These are phyloP conservation scores for Ectropis crepuscularia DNA, from an alignment of 2,888 invertebrate genomes.

Conservation along the genomic window DNA sequence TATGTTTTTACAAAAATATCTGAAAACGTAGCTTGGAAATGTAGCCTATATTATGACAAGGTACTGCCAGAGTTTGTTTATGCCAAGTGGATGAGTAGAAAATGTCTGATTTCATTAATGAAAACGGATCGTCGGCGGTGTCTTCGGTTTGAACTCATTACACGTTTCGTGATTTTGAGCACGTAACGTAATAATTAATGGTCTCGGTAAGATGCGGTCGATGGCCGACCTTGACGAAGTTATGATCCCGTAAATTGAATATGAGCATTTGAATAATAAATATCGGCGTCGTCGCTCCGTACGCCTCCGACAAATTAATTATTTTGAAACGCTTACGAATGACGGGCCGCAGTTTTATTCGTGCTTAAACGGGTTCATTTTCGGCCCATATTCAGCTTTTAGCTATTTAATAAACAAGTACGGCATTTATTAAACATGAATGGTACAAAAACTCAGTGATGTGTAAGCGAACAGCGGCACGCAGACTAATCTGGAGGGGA, in stretches of 20 bases:
- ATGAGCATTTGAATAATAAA: slow-evolving; percentile 60
- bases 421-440: slow-evolving; percentile 34
- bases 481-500: slow-evolving; percentile 52
- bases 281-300: slow-evolving; percentile 46
- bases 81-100: neutral
- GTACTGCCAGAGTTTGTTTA: neutral
- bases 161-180: slow-evolving; percentile 35
- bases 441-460: slow-evolving; percentile 39
- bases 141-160: slow-evolving; percentile 26
- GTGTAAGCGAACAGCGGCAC: slow-evolving; percentile 38
- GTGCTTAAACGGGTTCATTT: slow-evolving; percentile 17
- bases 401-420: slow-evolving; percentile 37
- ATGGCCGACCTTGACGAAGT: slow-evolving; percentile 40
- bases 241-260: slow-evolving; percentile 45
- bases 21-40: neutral
- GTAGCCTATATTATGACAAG: neutral
- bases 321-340: slow-evolving; percentile 44
- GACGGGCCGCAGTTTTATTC: slow-evolving; percentile 23
- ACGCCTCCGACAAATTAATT: slow-evolving; percentile 49
- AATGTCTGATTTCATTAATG: slow-evolving; percentile 32
- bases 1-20: slow-evolving; percentile 4
- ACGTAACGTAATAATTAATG: slow-evolving; percentile 36
- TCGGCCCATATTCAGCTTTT: slow-evolving; percentile 15
- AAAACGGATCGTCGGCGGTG: slow-evolving; percentile 31
- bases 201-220: slow-evolving; percentile 36